Evolutionary conservation across 2,797 vertebrate genomes (phyloP), one percentile per base, ranked within the genome.

Genomic region (Oryzias sinensis): DNA sequence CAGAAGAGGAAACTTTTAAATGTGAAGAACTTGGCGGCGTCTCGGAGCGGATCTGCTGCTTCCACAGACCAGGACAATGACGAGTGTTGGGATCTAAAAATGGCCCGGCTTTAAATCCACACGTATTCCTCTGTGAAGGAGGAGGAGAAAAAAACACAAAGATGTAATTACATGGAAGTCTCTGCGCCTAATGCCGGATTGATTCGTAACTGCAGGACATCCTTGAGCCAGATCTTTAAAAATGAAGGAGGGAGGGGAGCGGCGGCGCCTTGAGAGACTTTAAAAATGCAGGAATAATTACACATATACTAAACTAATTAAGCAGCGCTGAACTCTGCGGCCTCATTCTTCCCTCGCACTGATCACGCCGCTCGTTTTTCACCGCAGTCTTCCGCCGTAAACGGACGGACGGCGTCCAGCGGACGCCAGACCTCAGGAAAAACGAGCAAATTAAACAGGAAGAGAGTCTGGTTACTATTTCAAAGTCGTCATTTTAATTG

Each of bases 221-320:
- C 76, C 74, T 72, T 83, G 74, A 87, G 86, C 84, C 80, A 86
- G 73, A 85, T 80, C 77, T 74, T 80, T 67, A 65, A 79, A 86
- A 83, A 89, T 79, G 57, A 84, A 77, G 64, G 62, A 62, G 56
- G 62, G 60, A 64, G 56, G 61, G 44, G 54, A 68, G 55, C 61
- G 64, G 33, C 22, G 56, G 49, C 33, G 88, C 90, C 88, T 80
- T 77, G 79, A 90, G 83, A 86, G 84, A 87, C 83, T 90, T 90
- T 86, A 88, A 89, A 88, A 89, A 91, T 87, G 87, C 85, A 87
- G 79, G 74, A 87, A 87, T 90, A 90, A 91, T 91, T 89, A 91
- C 76, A 79, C 82, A 82, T 69, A 86, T 77, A 65, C 82, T 86
- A 90, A 90, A 88, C 87, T 90, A 89, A 91, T 91, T 88, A 90